Conservation (phyloP, 2,113 vertebrate genomes). For the Andinoacara biseriatus region DNA sequence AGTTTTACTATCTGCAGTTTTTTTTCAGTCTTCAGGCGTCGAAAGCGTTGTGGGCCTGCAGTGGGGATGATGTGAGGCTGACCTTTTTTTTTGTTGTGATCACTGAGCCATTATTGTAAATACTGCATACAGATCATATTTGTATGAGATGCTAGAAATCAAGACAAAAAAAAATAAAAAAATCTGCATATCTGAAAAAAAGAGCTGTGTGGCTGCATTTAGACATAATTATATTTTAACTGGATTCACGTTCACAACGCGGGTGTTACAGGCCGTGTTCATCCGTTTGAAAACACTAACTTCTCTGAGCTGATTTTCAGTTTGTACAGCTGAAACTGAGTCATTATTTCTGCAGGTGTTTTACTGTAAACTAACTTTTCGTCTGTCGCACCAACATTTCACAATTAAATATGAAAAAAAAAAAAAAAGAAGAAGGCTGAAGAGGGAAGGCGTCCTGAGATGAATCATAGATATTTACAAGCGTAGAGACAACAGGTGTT, state of each 20-base stretch:
- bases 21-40: background rate
- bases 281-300: too few relatives aligned
- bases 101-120: background rate
- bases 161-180: background rate
- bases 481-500: background rate
- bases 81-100: background rate
- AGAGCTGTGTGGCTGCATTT: background rate
- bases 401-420: background rate
- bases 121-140: background rate
- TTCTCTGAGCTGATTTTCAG: too few relatives aligned
- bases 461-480: background rate
- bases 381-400: background rate
- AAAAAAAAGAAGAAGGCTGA: background rate
- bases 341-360: background rate
- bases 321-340: background rate
- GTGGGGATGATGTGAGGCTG: background rate
- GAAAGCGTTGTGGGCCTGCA: too few relatives aligned
- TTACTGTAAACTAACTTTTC: background rate
- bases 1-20: background rate
- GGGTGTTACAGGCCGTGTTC: background rate
- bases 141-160: background rate
- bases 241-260: background rate
- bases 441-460: background rate
- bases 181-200: background rate
- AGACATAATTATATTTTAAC: background rate